Evolutionary conservation across 2,113 vertebrate species (phyloP), one percentile per base, ranked within the genome.

Genomic region (Campylomormyrus tamandua): DNA sequence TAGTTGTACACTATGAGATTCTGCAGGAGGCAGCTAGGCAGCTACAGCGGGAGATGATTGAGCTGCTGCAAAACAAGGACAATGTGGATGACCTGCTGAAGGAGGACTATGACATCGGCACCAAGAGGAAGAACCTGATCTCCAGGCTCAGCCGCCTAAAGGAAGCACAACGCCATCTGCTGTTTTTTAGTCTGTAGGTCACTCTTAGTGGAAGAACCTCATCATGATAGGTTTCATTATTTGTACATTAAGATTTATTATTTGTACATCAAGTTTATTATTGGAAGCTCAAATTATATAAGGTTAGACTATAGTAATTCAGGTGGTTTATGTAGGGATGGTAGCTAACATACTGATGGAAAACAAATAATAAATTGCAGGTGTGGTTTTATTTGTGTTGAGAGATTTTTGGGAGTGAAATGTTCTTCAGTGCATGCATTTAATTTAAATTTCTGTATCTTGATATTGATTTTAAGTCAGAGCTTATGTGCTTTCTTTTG

Each of bases 1-100:
- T 97, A 88, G 95, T 97, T 91, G 96, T 98, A 89, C 95, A 96
- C 88, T 97, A 95, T 92, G 94, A 93, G 90, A 87, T 96, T 46
- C 93, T 99, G 42, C 93, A 94, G 45, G 94, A 96, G 62, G 93
- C 92, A 0, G 95, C 96, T 0, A 15, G 83, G 0, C 58, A 92
- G 5, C 91, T 98, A 70, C 96, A 97, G 89, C 96, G 93, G 13
- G 83, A 92, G 83, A 96, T 97, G 96, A 87, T 98, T 45, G 95
- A 96, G 52, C 93, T 98, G 56, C 70, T 98, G 13, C 97, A 98
- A 89, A 92, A 96, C 5, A 96, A 93, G 89, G 93, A 96, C 0
- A 90, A 87, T 1, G 7, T 94, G 1, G 91, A 87, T 15, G 0
- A 92, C 45, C 90, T 97, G 10, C 96, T 98, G 24, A 92, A 94